Evolutionary conservation across 1,140 invertebrate genomes (phyloP), one percentile per base, ranked within the genome.

Genomic region (Pissodes strobi): DNA sequence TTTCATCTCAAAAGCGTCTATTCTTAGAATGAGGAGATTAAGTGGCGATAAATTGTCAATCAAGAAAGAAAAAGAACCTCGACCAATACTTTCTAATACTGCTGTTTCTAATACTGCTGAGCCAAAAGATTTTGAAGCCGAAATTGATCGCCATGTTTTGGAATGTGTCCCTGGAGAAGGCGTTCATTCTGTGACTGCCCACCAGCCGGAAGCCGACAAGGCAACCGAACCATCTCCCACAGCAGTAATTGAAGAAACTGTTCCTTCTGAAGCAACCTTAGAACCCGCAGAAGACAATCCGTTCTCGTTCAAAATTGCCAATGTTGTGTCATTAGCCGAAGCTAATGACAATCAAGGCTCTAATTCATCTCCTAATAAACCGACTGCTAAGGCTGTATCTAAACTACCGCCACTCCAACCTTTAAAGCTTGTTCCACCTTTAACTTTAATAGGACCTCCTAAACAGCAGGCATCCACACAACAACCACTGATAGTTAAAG

Each of bases 11-110:
- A 56, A 13, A 2, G 3, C 53, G 6, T 9, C 38, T 37, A 39
- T 25, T 6, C 46, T 74, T 8, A 38, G 62, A 13, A 64, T 69
- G 39, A 55, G 72, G 9, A 56, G 65, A 21, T 43, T 75, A 34
- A 73, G 72, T 30, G 74, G 74, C 1, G 74, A 76, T 52, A 70
- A 64, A 46, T 38, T 73, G 17, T 74, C 71, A 19, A 37, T 67
- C 13, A 64, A 49, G 19, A 51, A 70, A 17, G 57, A 46, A 21
- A 43, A 58, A 22, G n/a, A 57, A 25, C 17, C 22, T 51, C 18
- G 58, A 48, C 1, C n/a, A 30, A 34, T 8, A 5, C 6, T 43
- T 17, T n/a, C n/a, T n/a, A n/a, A n/a, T n/a, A n/a, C n/a, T n/a
- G n/a, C n/a, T n/a, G n/a, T n/a, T n/a, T n/a, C n/a, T n/a, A n/a